Evolutionary conservation across 2,113 vertebrate genomes (phyloP), one percentile per base, ranked within the genome.

Genomic region (Pseudorhombus dupliciocellatus): DNA sequence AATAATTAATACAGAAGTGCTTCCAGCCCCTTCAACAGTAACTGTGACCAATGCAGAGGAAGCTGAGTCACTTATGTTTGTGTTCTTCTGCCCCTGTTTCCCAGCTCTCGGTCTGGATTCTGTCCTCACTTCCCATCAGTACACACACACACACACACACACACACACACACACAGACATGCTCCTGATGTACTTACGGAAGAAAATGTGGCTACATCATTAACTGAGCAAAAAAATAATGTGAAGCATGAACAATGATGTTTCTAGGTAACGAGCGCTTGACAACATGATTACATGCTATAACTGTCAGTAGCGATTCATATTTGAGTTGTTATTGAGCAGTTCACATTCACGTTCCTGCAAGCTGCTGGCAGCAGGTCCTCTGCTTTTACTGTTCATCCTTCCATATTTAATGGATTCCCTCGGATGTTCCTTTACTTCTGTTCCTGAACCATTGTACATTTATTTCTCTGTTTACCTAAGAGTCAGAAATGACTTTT

Each of bases 241-340:
- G 25, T 16, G 9, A 57, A 71, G 62, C 40, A 4, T 64, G 80
- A 79, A 75, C 61, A 80, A 26, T 75, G 64, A 57, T 61, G 68
- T 50, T 78, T 76, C 70, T 80, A 67, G 60, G 52, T 83, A 80
- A 73, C 61, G 73, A 84, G 72, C 81, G 58, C 58, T 40, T 67
- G 66, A 87, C 71, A 59, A 66, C 73, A 67, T 69, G 67, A 74
- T 72, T 75, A 70, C 4, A 21, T 54, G 78, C 75, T 75, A 46
- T 73, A 71, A 71, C 60, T 68, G 80, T 87, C 70, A 46, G 63
- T 12, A 53, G 51, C 61, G 63, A 79, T 81, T 64, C 70, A 71
- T 82, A 78, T 84, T 68, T 82, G 70, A 82, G 57, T 59, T 72
- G 69, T 85, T 87, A 42, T 48, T 31, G 59, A 83, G 62, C 46